Conservation (phyloP, 2,113 vertebrate genomes). For the Lonchura striata region DNA sequence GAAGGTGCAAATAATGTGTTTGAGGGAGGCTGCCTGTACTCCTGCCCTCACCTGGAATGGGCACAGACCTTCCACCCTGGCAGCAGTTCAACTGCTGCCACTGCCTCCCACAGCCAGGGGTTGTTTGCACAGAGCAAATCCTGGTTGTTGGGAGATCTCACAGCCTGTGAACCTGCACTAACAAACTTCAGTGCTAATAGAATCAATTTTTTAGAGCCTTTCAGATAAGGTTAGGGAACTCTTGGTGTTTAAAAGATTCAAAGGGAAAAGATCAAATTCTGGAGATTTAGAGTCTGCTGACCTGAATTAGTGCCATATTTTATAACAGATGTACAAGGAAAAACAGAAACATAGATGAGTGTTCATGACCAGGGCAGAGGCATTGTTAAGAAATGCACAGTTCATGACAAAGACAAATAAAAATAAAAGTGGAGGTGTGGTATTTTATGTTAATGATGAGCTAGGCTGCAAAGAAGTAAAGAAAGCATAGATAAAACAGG, state of each 20-base stretch:
- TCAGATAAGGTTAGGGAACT: background rate
- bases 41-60: background rate
- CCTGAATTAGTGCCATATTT: background rate
- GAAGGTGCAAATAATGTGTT: background rate
- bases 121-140: background rate
- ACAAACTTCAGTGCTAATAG: background rate
- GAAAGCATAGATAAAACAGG: background rate
- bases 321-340: background rate
- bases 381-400: background rate
- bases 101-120: background rate
- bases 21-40: background rate
- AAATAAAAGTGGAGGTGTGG: background rate
- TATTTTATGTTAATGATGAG: background rate
- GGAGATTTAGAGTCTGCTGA: background rate
- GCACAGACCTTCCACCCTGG: background rate
- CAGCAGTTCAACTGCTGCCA: background rate
- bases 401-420: background rate
- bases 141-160: background rate
- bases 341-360: background rate
- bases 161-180: background rate
- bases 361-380: background rate
- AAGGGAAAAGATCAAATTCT: background rate
- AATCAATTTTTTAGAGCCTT: conserved; percentile 2
- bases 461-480: background rate
- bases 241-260: background rate